Percentiles rank a stretch among this genome's conserved stretches.
These are phyloP conservation scores for Molothrus ater DNA, from an alignment of 2,797 vertebrate genomes.

Conservation along the genomic window DNA sequence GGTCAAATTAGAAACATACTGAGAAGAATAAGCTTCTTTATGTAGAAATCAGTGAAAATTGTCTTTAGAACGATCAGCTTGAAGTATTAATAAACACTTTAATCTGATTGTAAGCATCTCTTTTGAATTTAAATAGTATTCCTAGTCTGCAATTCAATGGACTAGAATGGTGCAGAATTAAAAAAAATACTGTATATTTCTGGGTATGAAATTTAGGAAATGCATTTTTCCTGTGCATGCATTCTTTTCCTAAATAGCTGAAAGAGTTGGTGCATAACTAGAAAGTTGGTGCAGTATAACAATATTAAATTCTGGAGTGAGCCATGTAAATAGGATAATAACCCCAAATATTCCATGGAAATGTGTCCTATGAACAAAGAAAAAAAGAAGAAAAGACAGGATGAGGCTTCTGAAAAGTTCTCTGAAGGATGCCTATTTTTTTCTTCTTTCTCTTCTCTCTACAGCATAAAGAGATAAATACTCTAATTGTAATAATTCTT, in stretches of 20 bases:
- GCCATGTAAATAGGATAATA: background rate
- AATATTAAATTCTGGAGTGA: background rate
- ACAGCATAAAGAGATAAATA: constrained; percentile 81
- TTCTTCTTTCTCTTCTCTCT: background rate
- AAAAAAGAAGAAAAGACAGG: background rate
- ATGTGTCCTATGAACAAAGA: background rate
- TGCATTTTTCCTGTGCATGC: background rate
- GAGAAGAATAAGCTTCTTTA: background rate
- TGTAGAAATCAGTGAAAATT: background rate
- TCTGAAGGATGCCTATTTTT: background rate
- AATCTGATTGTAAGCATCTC: background rate
- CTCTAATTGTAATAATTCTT: constrained; percentile 79
- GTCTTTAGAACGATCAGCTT: background rate
- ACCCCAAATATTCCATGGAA: background rate
- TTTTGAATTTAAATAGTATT: background rate
- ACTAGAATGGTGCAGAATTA: background rate
- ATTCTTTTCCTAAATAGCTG: background rate
- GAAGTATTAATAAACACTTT: background rate
- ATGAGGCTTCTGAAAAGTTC: background rate
- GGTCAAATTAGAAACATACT: background rate
- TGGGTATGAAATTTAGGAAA: background rate
- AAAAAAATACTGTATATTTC: background rate
- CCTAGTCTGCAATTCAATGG: background rate
- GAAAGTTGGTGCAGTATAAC: background rate
- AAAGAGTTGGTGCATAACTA: background rate